Evolutionary conservation across 2,797 vertebrate species (phyloP).

Genomic region (Thalassophryne amazonica): DNA sequence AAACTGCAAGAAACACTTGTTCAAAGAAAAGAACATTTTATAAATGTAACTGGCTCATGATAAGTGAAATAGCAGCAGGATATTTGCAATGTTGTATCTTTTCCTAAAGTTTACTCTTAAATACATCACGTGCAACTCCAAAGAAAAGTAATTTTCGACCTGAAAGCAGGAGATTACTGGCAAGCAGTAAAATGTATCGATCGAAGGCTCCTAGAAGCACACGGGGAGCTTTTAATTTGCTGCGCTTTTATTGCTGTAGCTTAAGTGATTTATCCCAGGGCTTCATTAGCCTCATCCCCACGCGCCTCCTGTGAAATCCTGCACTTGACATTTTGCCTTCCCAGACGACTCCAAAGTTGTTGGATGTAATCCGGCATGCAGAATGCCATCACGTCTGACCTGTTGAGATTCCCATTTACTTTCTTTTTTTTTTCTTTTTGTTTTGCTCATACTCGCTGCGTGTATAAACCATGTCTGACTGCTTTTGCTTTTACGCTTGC

Average conservation of each 20-base stretch:
- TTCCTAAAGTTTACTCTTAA: conserved; percentile 6
- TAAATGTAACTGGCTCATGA: conserved; percentile 23
- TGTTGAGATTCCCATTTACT: background rate
- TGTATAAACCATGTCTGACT: too few relatives aligned
- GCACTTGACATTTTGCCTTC: conserved; percentile 45
- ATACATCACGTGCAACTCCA: conserved; percentile 10
- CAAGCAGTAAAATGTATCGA: conserved; percentile 61
- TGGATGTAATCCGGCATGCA: conserved; percentile 52
- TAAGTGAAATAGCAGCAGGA: background rate
- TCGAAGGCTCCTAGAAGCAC: conserved; percentile 30
- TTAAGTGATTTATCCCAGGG: conserved; percentile 61
- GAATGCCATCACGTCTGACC: conserved; percentile 1
- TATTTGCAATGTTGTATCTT: conserved; percentile 7
- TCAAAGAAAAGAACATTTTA: conserved; percentile 33
- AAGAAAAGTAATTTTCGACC: conserved; percentile 34
- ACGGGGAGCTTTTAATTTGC: conserved; percentile 67
- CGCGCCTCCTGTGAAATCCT: conserved; percentile 37
- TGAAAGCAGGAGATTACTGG: conserved; percentile 49
- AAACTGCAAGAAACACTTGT: conserved; percentile 2
- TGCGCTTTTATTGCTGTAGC: conserved; percentile 59
- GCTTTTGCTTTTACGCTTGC: conserved; percentile 21
- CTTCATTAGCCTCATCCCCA: conserved; percentile 61
- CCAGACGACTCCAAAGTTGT: conserved; percentile 34
- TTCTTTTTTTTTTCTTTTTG: background rate
- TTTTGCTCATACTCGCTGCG: too few relatives aligned